Evolutionary conservation across 2,888 invertebrate species (phyloP), one percentile per base, ranked within the genome.

Genomic region (Microplitis deprimator): DNA sequence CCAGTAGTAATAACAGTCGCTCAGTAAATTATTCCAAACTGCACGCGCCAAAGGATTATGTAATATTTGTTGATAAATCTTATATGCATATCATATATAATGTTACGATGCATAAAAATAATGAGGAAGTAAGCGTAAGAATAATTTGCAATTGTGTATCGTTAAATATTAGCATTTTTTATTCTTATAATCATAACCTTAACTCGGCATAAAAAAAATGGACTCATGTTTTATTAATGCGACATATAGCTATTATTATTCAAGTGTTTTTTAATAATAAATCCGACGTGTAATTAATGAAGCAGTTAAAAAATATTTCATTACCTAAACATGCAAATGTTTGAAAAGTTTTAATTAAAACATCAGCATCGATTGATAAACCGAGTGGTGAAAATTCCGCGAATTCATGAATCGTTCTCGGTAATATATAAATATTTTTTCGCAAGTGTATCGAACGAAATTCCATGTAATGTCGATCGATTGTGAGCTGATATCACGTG

Each of bases 381-480:
- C 50, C 13, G 50, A 50, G 13, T 50, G 8, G 50, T 4, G 10
- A 50, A 50, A 50, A 50, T 50, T 50, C 50, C 13, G 13, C 8
- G 50, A 5, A 50, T 13, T 50, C 50, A 50, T 50, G 50, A 50
- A 50, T 13, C 29, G 29, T 29, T 29, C 29, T 29, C 29, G 4
- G 29, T 29, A 29, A 29, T 29, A 29, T 29, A 29, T 29, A 29
- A 29, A 29, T 41, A 69, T 69, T 59, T 40, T 17, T 20, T 20
- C 10, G 17, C 59, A 17, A 29, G 6, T n/a, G 38, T 20, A 73
- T 67, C 74, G 60, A 60, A 50, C 39, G 59, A 39, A 39, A 74
- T 68, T 74, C 60, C 60, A 29, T 38, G 74, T 29, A 74, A 68
- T 17, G 38, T 65, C 65, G 38, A 65, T 65, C 65, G 29, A 29